Evolutionary conservation across 2,797 vertebrate genomes (phyloP).

Genomic region (Mus minutoides): DNA sequence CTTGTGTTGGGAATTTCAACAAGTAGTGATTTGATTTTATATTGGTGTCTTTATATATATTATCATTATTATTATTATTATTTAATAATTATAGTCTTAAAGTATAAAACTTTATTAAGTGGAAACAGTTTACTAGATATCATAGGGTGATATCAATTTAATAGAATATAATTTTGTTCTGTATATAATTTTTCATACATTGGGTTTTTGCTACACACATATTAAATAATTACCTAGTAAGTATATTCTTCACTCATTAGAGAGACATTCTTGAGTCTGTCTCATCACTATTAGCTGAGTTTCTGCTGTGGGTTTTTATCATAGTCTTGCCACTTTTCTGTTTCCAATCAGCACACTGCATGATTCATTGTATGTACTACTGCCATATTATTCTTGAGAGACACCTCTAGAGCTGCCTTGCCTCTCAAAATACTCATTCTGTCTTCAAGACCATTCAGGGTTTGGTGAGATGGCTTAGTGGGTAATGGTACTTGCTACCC

Average conservation of each 20-base stretch:
- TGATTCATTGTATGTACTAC: not conserved
- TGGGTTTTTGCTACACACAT: not conserved
- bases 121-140: not conserved
- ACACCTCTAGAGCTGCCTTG: not conserved
- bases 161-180: not conserved
- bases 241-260: not conserved
- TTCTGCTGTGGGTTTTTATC: not conserved
- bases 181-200: not conserved
- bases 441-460: not conserved
- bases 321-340: not conserved
- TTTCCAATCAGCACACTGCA: not conserved
- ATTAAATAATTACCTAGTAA: not conserved
- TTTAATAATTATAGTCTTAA: not conserved
- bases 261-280: not conserved
- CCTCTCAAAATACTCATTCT: conserved; percentile 13
- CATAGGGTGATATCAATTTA: not conserved
- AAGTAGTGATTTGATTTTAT: conserved; percentile 22
- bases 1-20: conserved; percentile 10
- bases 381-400: conserved; percentile 55
- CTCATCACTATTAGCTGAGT: not conserved
- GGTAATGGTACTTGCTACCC: not conserved
- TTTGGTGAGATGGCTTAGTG: not conserved
- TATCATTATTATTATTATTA: not conserved
- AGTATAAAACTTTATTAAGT: conserved; percentile 30
- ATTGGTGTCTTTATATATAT: conserved; percentile 43